Evolutionary conservation across 2,888 invertebrate species (phyloP).

Genomic region (Carabus problematicus): DNA sequence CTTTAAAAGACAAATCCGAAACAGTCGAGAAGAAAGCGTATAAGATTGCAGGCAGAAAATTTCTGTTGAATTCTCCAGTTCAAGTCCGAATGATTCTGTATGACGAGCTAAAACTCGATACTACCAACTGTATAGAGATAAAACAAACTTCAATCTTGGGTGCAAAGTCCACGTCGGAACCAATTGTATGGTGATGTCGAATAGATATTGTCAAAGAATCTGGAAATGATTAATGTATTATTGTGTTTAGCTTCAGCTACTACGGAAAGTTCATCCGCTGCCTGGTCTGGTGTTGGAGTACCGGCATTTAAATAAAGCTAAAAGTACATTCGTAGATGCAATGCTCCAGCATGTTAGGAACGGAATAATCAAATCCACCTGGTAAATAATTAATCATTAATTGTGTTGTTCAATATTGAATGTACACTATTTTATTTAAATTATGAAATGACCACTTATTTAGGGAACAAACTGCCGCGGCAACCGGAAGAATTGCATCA

Average conservation of each 20-base stretch:
- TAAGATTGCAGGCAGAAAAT: constrained; percentile 57
- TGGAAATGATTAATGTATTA: not conserved
- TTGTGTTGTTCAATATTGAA: not conserved
- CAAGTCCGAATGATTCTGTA: constrained; percentile 61
- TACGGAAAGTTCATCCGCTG: constrained; percentile 58
- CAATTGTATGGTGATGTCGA: constrained; percentile 53
- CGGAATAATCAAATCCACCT: constrained; percentile 58
- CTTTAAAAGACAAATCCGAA: constrained; percentile 54
- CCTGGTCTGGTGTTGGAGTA: constrained; percentile 61
- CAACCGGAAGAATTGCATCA: constrained; percentile 62
- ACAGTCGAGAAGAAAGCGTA: constrained; percentile 57
- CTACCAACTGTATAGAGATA: constrained; percentile 54
- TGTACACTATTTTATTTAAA: too few relatives aligned
- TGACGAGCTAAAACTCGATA: constrained; percentile 60
- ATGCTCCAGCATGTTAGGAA: constrained; percentile 58
- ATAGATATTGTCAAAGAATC: not conserved
- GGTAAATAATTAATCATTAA: constrained; percentile 52
- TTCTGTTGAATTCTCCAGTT: constrained; percentile 59
- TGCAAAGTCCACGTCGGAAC: constrained; percentile 61
- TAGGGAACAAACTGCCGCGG: constrained; percentile 62
- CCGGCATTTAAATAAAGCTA: constrained; percentile 61
- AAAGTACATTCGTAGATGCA: constrained; percentile 61
- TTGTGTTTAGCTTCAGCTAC: constrained; percentile 56
- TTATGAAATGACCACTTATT: too few relatives aligned
- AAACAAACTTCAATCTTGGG: constrained; percentile 55